These are phyloP conservation scores for Centruroides vittatus DNA, from an alignment of 1,140 invertebrate genomes.

Conservation along the genomic window DNA sequence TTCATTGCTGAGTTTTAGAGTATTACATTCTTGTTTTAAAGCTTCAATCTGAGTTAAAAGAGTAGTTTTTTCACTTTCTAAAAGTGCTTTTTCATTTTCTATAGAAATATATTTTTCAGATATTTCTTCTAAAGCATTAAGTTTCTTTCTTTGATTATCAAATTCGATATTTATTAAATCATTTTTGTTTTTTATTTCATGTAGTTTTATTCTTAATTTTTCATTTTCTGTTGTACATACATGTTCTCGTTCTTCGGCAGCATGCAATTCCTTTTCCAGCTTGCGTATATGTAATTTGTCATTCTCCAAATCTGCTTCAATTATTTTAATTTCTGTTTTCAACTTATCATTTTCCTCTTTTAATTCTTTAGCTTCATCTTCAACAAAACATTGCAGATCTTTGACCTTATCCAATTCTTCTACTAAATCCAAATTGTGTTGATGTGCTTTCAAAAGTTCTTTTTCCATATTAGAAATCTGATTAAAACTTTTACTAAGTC, in stretches of 20 bases:
- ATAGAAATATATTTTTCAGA: too few relatives aligned
- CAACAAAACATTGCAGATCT: constrained; percentile 11
- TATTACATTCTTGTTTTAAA: too few relatives aligned
- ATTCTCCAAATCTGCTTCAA: not conserved
- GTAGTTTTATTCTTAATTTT: not conserved
- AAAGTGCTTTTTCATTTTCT: too few relatives aligned
- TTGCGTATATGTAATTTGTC: not conserved
- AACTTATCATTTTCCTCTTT: constrained; percentile 5
- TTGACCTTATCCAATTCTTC: constrained; percentile 9
- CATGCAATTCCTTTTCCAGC: not conserved
- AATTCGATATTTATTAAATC: not conserved
- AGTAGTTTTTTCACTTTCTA: too few relatives aligned
- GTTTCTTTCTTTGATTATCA: not conserved
- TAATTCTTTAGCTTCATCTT: constrained; percentile 11
- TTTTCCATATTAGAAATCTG: not conserved
- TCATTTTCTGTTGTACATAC: not conserved
- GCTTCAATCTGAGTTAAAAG: too few relatives aligned
- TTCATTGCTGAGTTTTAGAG: too few relatives aligned
- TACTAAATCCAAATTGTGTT: constrained; percentile 2
- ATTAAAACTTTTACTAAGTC: not conserved
- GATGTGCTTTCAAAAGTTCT: not conserved
- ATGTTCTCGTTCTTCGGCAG: not conserved
- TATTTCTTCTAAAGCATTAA: too few relatives aligned
- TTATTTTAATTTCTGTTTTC: not conserved
- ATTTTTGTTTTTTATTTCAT: not conserved